Percentiles rank a stretch among this genome's conserved stretches.
These are phyloP conservation scores for Neuroterus valhalla DNA, from an alignment of 1,140 invertebrate species.

Conservation along the genomic window DNA sequence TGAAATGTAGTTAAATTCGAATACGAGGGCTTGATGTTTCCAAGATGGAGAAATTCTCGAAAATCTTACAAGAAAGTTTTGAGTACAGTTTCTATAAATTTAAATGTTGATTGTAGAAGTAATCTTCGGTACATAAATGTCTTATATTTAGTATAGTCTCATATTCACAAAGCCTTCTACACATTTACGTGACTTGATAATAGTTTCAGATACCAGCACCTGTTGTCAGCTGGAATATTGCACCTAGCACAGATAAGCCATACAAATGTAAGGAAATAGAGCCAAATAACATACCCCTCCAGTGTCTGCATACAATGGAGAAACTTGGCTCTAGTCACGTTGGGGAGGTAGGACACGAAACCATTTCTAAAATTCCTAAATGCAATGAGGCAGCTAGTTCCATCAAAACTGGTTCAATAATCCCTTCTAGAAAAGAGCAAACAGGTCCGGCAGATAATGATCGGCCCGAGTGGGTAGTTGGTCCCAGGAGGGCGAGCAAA, in stretches of 20 bases:
- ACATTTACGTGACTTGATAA: constrained; percentile 29
- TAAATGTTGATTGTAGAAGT: too few species aligned
- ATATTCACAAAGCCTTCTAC: neutral
- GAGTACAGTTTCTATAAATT: too few species aligned
- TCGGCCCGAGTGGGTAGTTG: too few species aligned
- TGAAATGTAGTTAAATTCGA: neutral
- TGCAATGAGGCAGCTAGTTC: too few species aligned
- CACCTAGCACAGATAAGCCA: constrained; percentile 78
- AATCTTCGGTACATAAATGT: neutral
- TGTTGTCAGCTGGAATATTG: constrained; percentile 79
- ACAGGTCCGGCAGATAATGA: too few species aligned
- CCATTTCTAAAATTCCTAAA: neutral
- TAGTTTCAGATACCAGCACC: constrained; percentile 75
- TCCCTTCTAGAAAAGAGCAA: too few species aligned
- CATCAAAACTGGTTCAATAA: neutral
- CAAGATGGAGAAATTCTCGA: too few species aligned
- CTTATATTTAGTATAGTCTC: neutral
- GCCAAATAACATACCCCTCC: constrained; percentile 79
- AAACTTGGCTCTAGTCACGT: constrained; percentile 84
- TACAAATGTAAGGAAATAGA: constrained; percentile 79
- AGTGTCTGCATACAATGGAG: constrained; percentile 81
- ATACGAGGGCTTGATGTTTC: neutral
- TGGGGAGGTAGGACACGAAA: constrained; percentile 79
- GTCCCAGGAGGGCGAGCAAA: too few species aligned
- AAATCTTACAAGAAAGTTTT: too few species aligned